phyloP scores from a whole-genome alignment of 2,797 vertebrate species.

The Valencia hispanica region DNA sequence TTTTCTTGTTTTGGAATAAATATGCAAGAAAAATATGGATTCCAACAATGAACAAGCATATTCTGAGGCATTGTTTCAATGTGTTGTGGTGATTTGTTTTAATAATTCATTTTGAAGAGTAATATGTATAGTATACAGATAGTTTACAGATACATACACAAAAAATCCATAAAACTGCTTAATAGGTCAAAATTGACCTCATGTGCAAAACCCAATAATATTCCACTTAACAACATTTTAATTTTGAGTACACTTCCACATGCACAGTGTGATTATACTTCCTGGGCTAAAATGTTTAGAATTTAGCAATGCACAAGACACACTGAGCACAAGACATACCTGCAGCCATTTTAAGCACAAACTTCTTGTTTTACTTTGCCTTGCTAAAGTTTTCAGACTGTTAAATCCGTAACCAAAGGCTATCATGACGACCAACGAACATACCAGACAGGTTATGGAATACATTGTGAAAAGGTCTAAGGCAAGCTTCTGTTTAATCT shows the following conservation, averaged over 20 bases:
- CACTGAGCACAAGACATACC: neutral
- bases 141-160: neutral
- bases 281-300: too few relatives aligned
- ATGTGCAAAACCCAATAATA: neutral
- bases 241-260: neutral
- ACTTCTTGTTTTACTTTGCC: neutral
- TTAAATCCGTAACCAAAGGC: neutral
- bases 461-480: neutral
- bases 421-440: neutral
- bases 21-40: slow-evolving; percentile 14
- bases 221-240: neutral
- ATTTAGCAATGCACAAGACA: neutral
- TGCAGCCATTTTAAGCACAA: neutral
- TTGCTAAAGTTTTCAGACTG: too few relatives aligned
- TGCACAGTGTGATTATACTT: neutral
- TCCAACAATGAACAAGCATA: neutral
- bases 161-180: neutral
- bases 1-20: slow-evolving; percentile 32
- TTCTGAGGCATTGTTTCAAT: slow-evolving; percentile 3
- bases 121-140: neutral
- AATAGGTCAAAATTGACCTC: neutral
- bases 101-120: slow-evolving; percentile 10
- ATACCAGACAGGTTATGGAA: neutral
- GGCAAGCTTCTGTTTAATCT: neutral
- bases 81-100: slow-evolving; percentile 14